Evolutionary conservation across 2,113 vertebrate genomes (phyloP).

Genomic region (Oxyruncus cristatus): DNA sequence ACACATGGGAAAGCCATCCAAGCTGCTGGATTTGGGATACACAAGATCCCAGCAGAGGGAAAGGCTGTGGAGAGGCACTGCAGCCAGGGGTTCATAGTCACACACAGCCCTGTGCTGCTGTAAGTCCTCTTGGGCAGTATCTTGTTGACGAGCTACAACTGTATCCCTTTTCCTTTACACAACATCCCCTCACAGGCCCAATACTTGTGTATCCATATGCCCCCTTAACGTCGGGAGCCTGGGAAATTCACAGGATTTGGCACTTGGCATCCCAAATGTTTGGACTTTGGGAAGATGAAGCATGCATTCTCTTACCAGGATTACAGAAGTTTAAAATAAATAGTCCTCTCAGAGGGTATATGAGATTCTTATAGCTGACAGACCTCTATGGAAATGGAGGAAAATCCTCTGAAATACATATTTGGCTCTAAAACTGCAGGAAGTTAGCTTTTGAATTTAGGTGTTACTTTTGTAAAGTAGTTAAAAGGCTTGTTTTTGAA

Average conservation of each 20-base stretch:
- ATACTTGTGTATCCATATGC: not conserved
- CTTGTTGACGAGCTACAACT: not conserved
- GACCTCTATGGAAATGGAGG: not conserved
- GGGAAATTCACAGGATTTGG: not conserved
- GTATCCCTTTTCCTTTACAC: not conserved
- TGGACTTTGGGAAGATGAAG: not conserved
- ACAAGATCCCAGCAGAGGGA: not conserved
- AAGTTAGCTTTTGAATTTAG: not conserved
- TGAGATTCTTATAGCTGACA: not conserved
- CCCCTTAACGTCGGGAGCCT: not conserved
- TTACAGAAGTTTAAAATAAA: not conserved
- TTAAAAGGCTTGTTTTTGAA: not conserved
- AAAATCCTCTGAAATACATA: not conserved
- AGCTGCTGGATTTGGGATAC: not conserved
- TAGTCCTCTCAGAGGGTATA: not conserved
- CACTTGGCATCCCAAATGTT: not conserved
- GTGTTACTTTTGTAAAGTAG: not conserved
- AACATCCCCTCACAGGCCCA: not conserved
- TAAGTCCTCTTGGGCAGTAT: not conserved
- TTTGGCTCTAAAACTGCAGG: not conserved
- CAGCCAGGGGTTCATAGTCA: not conserved
- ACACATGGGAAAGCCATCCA: rapidly evolving
- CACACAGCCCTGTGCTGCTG: not conserved
- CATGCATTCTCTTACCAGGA: not conserved
- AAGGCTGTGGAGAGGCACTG: not conserved